Evolutionary conservation across 2,797 vertebrate species (phyloP), one percentile per base, ranked within the genome.

Genomic region (Potorous gilbertii): DNA sequence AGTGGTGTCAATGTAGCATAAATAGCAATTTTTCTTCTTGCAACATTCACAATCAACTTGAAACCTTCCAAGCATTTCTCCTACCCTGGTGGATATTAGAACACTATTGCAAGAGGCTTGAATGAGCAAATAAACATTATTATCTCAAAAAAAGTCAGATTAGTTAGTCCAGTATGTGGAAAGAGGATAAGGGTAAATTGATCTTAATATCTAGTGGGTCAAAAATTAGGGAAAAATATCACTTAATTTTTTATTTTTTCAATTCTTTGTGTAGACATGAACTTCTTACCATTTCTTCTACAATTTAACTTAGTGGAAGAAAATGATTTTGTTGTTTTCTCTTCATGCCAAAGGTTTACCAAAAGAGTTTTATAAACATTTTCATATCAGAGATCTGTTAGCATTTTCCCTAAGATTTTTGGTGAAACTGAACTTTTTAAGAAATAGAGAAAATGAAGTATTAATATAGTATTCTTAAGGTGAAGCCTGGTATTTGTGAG

Each of bases 401-500:
- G 57, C 29, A 74, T 74, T 74, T 74, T 5, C 34, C 62, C 34
- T 74, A 40, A 6, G 5, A 1, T 74, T 74, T 74, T 2, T 40
- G 6, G 62, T n/a, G 34, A 74, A 66, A 74, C 14, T 74, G 34
- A n/a, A 74, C 34, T 5, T 40, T 74, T 74, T 18, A 40, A 21
- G 9, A 40, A n/a, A 18, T 74, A 74, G 62, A 74, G 34, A 54
- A 92, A 90, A 52, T 92, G 56, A 62, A 29, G 4, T 90, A n/a
- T 92, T 54, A 52, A 6, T 92, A 94, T 54, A 92, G 94, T 92
- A 93, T 92, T 95, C 18, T 92, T 27, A 93, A 50, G 21, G 0
- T 54, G 34, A 9, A 66, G 93, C 11, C 57, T 1, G 54, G 81
- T 1, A 89, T 91, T 52, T 54, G 0, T 5, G 91, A 16, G 54